These are phyloP conservation scores for Drosophila borealis DNA, from an alignment of 2,888 invertebrate genomes.

Conservation along the genomic window DNA sequence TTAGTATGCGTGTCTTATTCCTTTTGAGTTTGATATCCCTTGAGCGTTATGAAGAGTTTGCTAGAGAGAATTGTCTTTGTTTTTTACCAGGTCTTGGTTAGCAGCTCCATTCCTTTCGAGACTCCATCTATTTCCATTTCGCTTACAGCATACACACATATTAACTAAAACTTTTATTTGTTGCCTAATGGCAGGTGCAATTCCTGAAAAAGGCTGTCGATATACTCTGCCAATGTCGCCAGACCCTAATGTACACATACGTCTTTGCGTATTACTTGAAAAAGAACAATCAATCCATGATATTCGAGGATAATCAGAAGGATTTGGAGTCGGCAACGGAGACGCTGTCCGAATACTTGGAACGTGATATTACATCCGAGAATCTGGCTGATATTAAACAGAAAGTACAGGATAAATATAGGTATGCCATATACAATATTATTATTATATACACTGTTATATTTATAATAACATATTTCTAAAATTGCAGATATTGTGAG, in stretches of 20 bases:
- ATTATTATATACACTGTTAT: background rate
- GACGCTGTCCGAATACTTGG: slow-evolving; percentile 98
- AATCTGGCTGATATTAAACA: slow-evolving; percentile 99
- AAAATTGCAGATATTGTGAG: slow-evolving; percentile 94
- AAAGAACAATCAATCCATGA: slow-evolving; percentile 99
- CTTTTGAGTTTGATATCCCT: too few species aligned
- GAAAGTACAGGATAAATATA: slow-evolving; percentile 99
- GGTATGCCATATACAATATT: slow-evolving; percentile 86
- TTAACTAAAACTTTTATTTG: background rate
- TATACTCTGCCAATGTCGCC: slow-evolving; percentile 97
- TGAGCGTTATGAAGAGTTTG: too few species aligned
- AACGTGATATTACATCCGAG: slow-evolving; percentile 98
- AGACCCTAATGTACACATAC: slow-evolving; percentile 99
- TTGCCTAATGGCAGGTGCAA: slow-evolving; percentile 89
- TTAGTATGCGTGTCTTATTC: too few species aligned
- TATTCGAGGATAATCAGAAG: slow-evolving; percentile 99
- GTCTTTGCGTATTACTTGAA: slow-evolving; percentile 99
- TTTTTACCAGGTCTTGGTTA: too few species aligned
- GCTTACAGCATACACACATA: too few species aligned
- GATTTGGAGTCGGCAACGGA: slow-evolving; percentile 99
- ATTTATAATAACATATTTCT: background rate
- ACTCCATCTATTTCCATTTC: too few species aligned
- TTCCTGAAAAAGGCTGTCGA: slow-evolving; percentile 99
- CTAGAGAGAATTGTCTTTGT: too few species aligned
- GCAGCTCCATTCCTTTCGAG: too few species aligned